These are phyloP conservation scores for Sus cebifrons DNA, from an alignment of 2,797 vertebrate genomes.

Conservation along the genomic window DNA sequence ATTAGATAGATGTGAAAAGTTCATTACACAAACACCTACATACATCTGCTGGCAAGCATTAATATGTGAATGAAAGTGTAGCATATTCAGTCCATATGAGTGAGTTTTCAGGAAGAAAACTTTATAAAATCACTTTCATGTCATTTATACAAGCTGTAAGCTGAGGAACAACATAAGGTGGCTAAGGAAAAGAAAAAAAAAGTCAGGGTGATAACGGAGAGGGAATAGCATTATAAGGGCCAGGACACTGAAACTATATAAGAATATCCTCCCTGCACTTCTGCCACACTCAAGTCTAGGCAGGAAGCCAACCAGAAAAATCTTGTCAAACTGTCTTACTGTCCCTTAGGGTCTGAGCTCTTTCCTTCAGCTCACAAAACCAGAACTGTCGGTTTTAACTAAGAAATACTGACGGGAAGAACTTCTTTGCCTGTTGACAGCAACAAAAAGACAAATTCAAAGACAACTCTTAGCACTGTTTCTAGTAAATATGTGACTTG, in stretches of 20 bases:
- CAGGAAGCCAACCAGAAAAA: background rate
- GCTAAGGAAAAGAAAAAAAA: background rate
- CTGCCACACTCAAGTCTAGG: background rate
- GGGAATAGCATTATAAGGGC: background rate
- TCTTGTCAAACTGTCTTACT: background rate
- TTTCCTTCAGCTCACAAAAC: background rate
- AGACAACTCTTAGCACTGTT: background rate
- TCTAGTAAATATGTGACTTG: background rate
- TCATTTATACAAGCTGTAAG: background rate
- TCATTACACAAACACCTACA: background rate
- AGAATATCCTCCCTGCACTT: background rate
- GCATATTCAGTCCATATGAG: background rate
- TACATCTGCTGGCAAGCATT: background rate
- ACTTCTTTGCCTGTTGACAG: background rate
- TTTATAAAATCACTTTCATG: background rate
- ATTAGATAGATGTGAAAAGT: background rate
- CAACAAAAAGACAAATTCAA: background rate
- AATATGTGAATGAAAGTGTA: background rate
- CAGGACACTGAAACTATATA: background rate
- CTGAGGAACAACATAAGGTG: background rate
- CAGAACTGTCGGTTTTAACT: background rate
- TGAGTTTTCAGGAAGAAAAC: slow-evolving; percentile 18
- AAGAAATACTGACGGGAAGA: background rate
- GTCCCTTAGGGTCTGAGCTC: background rate
- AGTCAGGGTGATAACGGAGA: background rate